Conservation (phyloP, 2,113 vertebrate genomes). For the Pionites leucogaster region DNA sequence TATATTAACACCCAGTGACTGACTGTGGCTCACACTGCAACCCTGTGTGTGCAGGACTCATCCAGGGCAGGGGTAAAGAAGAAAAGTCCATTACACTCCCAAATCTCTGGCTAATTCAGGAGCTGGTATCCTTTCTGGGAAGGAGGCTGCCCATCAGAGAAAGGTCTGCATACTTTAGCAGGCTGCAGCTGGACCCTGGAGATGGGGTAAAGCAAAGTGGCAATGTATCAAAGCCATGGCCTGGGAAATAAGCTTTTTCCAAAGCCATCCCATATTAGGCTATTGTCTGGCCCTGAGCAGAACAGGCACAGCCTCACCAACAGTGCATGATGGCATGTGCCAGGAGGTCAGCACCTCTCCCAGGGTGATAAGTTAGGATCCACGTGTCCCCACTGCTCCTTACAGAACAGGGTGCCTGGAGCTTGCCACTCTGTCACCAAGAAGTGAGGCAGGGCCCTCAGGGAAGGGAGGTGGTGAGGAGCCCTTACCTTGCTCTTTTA, state of each 20-base stretch:
- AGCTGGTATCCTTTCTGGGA: neutral
- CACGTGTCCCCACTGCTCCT: accelerated
- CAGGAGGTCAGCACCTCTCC: neutral
- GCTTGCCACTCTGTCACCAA: neutral
- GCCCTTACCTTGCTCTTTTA: neutral
- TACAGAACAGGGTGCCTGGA: neutral
- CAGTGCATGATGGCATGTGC: accelerated
- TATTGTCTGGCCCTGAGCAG: neutral
- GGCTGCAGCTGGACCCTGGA: neutral
- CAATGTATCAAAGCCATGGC: accelerated
- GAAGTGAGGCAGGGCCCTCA: accelerated
- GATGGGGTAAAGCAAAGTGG: neutral
- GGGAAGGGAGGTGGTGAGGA: neutral
- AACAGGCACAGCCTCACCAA: neutral
- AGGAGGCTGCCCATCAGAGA: neutral
- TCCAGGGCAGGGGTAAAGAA: neutral
- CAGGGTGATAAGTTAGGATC: neutral
- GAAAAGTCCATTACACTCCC: neutral
- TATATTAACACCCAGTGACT: neutral
- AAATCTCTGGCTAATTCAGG: neutral
- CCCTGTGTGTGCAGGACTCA: neutral
- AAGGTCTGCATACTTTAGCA: neutral
- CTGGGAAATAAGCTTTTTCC: neutral
- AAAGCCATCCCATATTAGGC: no score
- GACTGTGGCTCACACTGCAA: neutral